These are phyloP conservation scores for Chromis chromis DNA, from an alignment of 2,797 vertebrate genomes.

Conservation along the genomic window DNA sequence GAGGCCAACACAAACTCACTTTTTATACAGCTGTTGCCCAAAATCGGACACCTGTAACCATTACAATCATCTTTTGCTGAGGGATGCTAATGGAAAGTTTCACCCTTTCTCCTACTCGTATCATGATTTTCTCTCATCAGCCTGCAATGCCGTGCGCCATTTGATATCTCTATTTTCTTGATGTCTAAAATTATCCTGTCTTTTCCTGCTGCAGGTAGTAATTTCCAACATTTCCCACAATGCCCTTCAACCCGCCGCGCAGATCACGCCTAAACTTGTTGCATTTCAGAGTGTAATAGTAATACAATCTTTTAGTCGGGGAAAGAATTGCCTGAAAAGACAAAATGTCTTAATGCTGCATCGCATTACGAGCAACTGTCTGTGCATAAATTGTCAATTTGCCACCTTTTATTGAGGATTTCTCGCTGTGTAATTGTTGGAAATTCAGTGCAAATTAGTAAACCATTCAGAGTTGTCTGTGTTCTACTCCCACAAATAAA, in stretches of 20 bases:
- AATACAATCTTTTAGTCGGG: background rate
- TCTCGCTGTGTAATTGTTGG: background rate
- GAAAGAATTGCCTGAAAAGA: background rate
- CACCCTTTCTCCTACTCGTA: background rate
- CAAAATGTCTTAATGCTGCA: background rate
- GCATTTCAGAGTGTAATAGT: background rate
- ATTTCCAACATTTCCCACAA: conserved; percentile 35
- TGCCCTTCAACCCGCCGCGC: background rate
- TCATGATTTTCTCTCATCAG: conserved; percentile 1
- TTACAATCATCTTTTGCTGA: background rate
- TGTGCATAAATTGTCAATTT: background rate
- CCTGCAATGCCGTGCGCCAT: background rate
- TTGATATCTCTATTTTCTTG: background rate
- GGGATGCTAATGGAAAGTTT: background rate
- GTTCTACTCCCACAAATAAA: background rate
- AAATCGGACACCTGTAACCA: background rate
- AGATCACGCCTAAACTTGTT: conserved; percentile 40
- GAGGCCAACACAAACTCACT: background rate
- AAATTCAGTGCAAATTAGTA: conserved; percentile 5
- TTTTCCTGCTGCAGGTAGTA: background rate
- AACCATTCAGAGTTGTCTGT: background rate
- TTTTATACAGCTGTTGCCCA: background rate
- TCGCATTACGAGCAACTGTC: background rate
- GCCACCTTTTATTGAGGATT: background rate
- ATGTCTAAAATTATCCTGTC: background rate